Conservation (phyloP, 2,113 vertebrate genomes). For the Malaclemys terrapin region DNA sequence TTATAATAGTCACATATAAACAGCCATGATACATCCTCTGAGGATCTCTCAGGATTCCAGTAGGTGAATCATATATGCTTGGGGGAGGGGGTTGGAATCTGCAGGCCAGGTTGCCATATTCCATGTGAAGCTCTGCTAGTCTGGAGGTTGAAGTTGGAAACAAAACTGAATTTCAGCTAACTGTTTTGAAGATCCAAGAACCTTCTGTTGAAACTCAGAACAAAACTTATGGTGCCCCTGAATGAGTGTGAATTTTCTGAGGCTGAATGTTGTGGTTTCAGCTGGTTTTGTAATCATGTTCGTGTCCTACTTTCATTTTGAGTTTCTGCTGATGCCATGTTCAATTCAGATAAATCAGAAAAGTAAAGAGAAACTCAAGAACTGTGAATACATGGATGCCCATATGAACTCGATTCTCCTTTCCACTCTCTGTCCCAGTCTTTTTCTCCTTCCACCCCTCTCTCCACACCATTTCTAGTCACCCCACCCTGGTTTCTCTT, state of each 20-base stretch:
- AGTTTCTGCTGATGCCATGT: conserved; percentile 62
- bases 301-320: conserved; percentile 66
- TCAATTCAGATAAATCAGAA: conserved; percentile 55
- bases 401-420: background rate
- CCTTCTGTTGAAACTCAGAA: conserved; percentile 40
- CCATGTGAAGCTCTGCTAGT: background rate
- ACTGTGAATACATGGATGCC: background rate
- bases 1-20: background rate
- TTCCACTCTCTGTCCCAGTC: background rate
- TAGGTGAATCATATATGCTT: background rate
- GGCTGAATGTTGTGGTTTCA: conserved; percentile 64
- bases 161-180: conserved; percentile 20
- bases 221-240: conserved; percentile 67
- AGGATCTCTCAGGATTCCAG: background rate
- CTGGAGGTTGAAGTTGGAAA: background rate
- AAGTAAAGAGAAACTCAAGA: conserved; percentile 18
- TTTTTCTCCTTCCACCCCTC: background rate
- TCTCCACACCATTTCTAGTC: background rate
- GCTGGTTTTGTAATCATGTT: conserved; percentile 73
- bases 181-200: conserved; percentile 38
- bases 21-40: background rate
- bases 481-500: background rate
- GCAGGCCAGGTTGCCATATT: background rate
- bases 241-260: conserved; percentile 53
- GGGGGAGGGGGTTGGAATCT: background rate